Percentiles rank a stretch among this genome's conserved stretches.
These are phyloP conservation scores for Ceuthmochares aereus DNA, from an alignment of 2,113 vertebrate species.

Conservation along the genomic window DNA sequence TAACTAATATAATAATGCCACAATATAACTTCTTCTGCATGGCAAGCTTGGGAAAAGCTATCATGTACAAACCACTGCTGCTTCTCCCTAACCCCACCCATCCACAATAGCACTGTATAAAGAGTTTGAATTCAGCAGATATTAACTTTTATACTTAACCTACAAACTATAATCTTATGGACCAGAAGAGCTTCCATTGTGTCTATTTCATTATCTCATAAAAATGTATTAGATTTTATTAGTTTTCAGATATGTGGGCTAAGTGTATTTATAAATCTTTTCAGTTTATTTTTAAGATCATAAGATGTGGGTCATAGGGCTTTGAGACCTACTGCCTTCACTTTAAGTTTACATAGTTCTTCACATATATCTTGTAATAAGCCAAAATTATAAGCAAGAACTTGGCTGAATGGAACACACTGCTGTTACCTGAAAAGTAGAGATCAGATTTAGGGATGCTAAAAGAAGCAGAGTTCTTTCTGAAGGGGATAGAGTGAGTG, in stretches of 20 bases:
- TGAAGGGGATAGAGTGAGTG: background rate
- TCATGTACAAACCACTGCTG: background rate
- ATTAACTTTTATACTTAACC: background rate
- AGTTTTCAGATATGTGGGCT: background rate
- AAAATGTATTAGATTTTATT: background rate
- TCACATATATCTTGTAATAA: background rate
- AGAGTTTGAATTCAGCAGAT: background rate
- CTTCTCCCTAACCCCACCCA: rapidly evolving
- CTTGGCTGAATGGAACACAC: background rate
- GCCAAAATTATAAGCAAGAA: background rate
- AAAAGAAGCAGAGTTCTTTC: background rate
- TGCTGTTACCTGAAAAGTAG: background rate
- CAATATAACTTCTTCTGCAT: background rate
- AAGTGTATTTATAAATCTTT: background rate
- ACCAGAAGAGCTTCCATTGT: rapidly evolving
- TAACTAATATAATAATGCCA: background rate
- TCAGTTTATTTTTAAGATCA: background rate
- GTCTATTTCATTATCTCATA: background rate
- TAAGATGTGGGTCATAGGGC: background rate
- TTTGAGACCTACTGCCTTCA: background rate
- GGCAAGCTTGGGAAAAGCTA: background rate
- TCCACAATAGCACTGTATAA: background rate
- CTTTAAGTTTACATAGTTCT: background rate
- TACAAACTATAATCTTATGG: background rate
- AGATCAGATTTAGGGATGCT: background rate